Base-by-base conservation (phyloP, 2,888 invertebrate genomes). In the Temnothorax rugatulus region DNA sequence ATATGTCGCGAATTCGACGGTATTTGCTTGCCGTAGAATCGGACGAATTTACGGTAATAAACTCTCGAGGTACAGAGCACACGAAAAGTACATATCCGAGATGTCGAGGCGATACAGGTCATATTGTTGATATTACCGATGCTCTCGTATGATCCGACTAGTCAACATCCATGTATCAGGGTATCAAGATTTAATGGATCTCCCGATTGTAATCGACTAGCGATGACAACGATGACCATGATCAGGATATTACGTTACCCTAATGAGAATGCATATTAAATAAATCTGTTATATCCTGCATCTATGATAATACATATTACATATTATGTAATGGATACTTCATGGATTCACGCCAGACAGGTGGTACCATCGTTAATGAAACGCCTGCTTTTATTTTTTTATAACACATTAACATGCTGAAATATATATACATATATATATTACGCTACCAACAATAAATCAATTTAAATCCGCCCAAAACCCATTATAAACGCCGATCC, bases 11-110 rank as follows among this genome's bases (percentile, higher is more conserved):
- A 34, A 76, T 76, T 76, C 52, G 50, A 74, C 61, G 77, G 21
- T 77, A 84, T 86, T 84, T 88, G 83, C 82, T 83, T 41, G 74
- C 64, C 64, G 59, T 73, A 69, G 84, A 79, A 64, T 66, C 79
- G 68, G 59, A 83, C 71, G 75, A 82, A 88, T 88, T 84, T 84
- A 81, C 82, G 85, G 73, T 88, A 88, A 88, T 88, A 88, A 88
- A 88, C 88, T 86, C 84, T 76, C 86, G 59, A 47, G 66, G 59
- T 68, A 73, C 25, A 11, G 59, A 57, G 63, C 79, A 84, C 63
- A 79, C 83, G 83, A 88, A 82, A 88, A 85, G 86, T 77, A 88
- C 84, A 75, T 74, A 86, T 82, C 81, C 74, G 73, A 69, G 71
- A 57, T 61, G 41, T 59, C 82, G 69, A 18, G 59, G 21, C 21